Conservation (phyloP, 2,797 vertebrate species). For the Stomatorhinus walkeri region DNA sequence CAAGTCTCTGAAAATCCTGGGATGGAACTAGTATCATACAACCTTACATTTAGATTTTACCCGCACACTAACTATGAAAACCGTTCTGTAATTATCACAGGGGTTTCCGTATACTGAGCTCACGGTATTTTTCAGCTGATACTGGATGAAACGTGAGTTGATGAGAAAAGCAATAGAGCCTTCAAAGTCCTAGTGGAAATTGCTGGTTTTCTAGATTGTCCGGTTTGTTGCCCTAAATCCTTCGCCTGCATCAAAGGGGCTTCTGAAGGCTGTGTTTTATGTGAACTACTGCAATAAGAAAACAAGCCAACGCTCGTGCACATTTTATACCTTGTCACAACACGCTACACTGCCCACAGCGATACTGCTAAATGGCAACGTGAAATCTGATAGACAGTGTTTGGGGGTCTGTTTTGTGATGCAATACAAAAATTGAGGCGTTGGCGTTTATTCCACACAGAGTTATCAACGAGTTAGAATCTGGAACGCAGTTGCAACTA, state of each 20-base stretch:
- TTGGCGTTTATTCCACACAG: neutral
- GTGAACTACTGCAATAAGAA: slow-evolving; percentile 42
- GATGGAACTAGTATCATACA: slow-evolving; percentile 63
- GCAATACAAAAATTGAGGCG: neutral
- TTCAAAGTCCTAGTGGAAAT: neutral
- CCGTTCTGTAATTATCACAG: slow-evolving; percentile 59
- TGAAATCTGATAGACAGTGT: neutral
- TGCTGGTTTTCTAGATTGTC: slow-evolving; percentile 35
- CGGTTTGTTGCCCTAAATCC: slow-evolving; percentile 30
- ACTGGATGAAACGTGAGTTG: slow-evolving; percentile 38
- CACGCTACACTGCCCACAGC: slow-evolving; percentile 36
- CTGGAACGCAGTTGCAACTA: neutral
- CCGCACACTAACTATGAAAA: slow-evolving; percentile 53
- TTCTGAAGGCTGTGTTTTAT: neutral
- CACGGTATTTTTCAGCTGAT: slow-evolving; percentile 59
- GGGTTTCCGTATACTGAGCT: slow-evolving; percentile 57
- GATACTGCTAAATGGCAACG: neutral
- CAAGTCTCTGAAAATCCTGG: slow-evolving; percentile 57
- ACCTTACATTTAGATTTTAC: slow-evolving; percentile 51
- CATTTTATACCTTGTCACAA: slow-evolving; percentile 34
- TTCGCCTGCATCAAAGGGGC: slow-evolving; percentile 18
- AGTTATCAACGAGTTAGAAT: neutral
- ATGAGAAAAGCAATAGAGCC: neutral
- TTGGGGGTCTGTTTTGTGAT: neutral
- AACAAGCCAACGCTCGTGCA: slow-evolving; percentile 46